A percentile compares a stretch with the other conserved stretches of the same genome.
phyloP scores from a whole-genome alignment of 2,888 invertebrate species.

The Pristionchus entomophagus region DNA sequence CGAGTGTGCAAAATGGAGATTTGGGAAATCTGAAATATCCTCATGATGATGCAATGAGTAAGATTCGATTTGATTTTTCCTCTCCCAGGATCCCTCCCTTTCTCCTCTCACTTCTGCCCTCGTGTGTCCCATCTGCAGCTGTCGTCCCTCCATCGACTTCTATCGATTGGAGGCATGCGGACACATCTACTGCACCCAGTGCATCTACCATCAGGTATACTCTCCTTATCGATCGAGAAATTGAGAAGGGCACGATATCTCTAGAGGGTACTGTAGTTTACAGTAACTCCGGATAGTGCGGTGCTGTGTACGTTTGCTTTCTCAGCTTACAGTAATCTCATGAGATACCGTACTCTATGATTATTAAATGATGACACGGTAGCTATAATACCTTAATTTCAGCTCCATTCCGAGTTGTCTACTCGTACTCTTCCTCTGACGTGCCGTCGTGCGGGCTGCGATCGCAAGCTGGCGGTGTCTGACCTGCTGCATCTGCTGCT shows the following conservation, averaged over 20 bases:
- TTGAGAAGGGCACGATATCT: not conserved
- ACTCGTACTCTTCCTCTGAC: not conserved
- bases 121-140: constrained; percentile 29
- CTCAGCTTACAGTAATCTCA: too few relatives aligned
- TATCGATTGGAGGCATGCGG: constrained; percentile 44
- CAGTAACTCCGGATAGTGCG: too few relatives aligned
- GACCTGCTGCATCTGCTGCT: not conserved
- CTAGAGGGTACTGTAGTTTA: not conserved
- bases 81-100: not conserved
- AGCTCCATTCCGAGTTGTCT: not conserved
- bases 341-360: too few relatives aligned
- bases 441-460: not conserved
- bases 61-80: not conserved
- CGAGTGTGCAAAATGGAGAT: too few relatives aligned
- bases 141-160: constrained; percentile 25
- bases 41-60: not conserved
- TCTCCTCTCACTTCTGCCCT: not conserved
- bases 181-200: constrained; percentile 31
- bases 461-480: not conserved
- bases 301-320: too few relatives aligned
- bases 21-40: not conserved
- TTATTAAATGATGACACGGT: too few relatives aligned
- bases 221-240: not conserved
- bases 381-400: not conserved
- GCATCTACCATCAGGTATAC: constrained; percentile 36